Base-by-base conservation (phyloP, 53 echinoderm and acorn worm species). In the Stichopus horrens region DNA sequence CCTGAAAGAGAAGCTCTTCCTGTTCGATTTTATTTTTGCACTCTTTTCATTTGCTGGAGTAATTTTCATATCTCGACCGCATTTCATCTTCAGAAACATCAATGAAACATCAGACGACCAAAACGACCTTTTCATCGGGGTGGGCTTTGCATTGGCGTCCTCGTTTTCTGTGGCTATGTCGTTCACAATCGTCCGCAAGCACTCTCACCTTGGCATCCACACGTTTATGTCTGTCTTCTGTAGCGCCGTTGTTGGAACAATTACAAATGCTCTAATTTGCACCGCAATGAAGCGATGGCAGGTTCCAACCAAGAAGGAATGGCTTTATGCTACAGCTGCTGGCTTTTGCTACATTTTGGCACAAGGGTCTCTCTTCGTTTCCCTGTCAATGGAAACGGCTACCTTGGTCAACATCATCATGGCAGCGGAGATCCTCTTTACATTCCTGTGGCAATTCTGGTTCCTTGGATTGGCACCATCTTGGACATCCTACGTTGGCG, bases 401-500 rank as follows among this genome's bases (percentile, higher is more conserved):
- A 85, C 67, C 6, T 23, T 85, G 21, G 85, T 85, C 14, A 65
- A 37, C 60, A 85, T 85, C 9, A 18, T 59, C 11, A 68, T 65
- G 66, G 66, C 85, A 22, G 5, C 16, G 9, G 85, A 85, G 37
- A 85, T 85, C 52, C 23, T 85, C 18, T 85, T 85, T 11, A 57
- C 67, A 18, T 85, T 85, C 60, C 5, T 85, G 9, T 65, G 60
- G 51, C 66, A 85, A 16, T 65, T 67, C 9, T 18, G 14, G 65
- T 85, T 85, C 23, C 65, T 85, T 13, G 52, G 60, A 5, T 65
- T 85, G 52, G 9, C 65, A 6, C 85, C 85, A 23, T 59, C 9
- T 14, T 85, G 85, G 85, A 85, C 60, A 59, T 85, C 85, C 10
- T 85, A 85, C 68, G 52, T 85, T 14, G 65, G 85, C 8, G 85